phyloP scores from a whole-genome alignment of 2,888 invertebrate genomes.

The Drosophila suboccidentalis region DNA sequence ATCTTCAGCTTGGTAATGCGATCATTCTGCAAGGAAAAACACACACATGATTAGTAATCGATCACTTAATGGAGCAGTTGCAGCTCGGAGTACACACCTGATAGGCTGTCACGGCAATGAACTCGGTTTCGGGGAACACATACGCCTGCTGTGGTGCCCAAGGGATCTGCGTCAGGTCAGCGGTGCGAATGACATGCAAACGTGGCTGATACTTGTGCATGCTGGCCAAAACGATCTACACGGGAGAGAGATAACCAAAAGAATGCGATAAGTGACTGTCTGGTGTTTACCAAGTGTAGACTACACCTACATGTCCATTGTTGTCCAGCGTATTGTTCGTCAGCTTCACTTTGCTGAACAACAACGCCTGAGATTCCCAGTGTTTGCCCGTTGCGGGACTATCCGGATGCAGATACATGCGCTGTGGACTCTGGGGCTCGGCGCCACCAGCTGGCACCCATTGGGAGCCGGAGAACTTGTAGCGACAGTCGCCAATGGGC shows the following conservation, averaged over 20 bases:
- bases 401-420: constrained; percentile 94
- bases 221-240: constrained; percentile 93
- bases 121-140: constrained; percentile 92
- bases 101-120: constrained; percentile 98
- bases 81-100: constrained; percentile 87
- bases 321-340: constrained; percentile 94
- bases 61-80: constrained; percentile 3
- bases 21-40: constrained; percentile 88
- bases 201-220: constrained; percentile 99
- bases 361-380: constrained; percentile 93
- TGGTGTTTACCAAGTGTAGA: neutral
- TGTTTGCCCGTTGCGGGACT: constrained; percentile 93
- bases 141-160: constrained; percentile 90
- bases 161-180: constrained; percentile 89
- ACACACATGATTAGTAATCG: constrained; percentile 39
- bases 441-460: constrained; percentile 95
- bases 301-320: constrained; percentile 90
- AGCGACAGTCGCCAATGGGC: constrained; percentile 91
- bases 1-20: constrained; percentile 95
- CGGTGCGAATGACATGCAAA: constrained; percentile 92
- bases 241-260: constrained; percentile 67
- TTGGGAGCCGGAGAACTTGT: constrained; percentile 92
- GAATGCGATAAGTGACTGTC: constrained; percentile 23
- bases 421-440: constrained; percentile 91
- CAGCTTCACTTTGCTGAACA: constrained; percentile 93